A percentile compares a stretch with the other conserved stretches of the same genome.
Evolutionary conservation across 2,113 vertebrate genomes (phyloP).

Genomic region (Podarcis cretensis): DNA sequence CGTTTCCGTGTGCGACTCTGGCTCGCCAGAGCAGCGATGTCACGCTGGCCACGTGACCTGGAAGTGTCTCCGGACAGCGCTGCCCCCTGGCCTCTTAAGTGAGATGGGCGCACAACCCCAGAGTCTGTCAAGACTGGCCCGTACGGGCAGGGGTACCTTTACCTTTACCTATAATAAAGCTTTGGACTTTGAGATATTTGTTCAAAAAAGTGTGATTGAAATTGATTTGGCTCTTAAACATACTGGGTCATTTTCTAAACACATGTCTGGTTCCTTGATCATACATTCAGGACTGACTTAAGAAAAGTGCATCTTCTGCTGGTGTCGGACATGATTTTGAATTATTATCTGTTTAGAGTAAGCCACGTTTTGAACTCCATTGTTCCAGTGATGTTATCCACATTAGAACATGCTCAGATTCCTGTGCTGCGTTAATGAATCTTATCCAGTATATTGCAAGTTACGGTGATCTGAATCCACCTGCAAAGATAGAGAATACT

Average conservation of each 20-base stretch:
- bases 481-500: slow-evolving; percentile 78
- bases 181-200: neutral
- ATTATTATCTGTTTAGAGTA: slow-evolving; percentile 71
- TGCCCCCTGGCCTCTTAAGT: too few relatives aligned
- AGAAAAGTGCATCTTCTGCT: neutral
- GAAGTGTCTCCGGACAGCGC: too few relatives aligned
- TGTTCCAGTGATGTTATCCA: slow-evolving; percentile 97
- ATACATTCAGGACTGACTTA: neutral
- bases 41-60: too few relatives aligned
- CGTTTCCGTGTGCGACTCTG: too few relatives aligned
- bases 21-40: too few relatives aligned
- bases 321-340: neutral
- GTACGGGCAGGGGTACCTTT: too few relatives aligned
- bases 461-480: slow-evolving; percentile 90
- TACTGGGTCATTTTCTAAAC: neutral
- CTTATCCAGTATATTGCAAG: slow-evolving; percentile 97
- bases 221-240: neutral
- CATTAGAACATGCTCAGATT: slow-evolving; percentile 93
- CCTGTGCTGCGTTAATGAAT: slow-evolving; percentile 97
- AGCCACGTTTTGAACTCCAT: slow-evolving; percentile 92
- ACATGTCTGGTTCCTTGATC: neutral
- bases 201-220: neutral
- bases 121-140: too few relatives aligned
- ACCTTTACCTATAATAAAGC: too few relatives aligned
- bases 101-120: too few relatives aligned